These are phyloP conservation scores for Molossus alvarezi DNA, from an alignment of 2,797 vertebrate species.

Conservation along the genomic window DNA sequence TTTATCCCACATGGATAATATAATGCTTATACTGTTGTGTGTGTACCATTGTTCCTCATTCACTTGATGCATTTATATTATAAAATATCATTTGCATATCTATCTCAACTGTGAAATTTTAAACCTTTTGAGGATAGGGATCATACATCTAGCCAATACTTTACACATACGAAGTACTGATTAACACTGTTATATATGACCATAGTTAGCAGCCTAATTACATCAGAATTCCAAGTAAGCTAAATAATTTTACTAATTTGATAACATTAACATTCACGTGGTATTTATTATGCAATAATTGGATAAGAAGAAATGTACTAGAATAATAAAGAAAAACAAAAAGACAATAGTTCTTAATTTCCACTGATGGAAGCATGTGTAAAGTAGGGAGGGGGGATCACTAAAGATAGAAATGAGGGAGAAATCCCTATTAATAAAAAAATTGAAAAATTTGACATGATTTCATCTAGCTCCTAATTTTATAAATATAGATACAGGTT, in stretches of 20 bases:
- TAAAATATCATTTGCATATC: background rate
- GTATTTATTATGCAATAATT: background rate
- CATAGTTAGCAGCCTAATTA: background rate
- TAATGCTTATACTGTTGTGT: background rate
- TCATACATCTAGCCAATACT: background rate
- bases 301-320: background rate
- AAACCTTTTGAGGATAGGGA: background rate
- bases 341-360: constrained; percentile 1
- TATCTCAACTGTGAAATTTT: background rate
- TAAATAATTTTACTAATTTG: background rate
- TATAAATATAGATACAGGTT: background rate
- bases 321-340: background rate
- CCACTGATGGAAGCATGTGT: background rate
- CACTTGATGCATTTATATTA: background rate
- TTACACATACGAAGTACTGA: background rate
- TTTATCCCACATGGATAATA: background rate
- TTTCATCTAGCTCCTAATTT: background rate
- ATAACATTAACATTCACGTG: background rate
- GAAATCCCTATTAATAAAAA: background rate
- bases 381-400: background rate
- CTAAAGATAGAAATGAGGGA: background rate
- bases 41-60: background rate
- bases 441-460: background rate
- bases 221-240: background rate
- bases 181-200: background rate